These are phyloP conservation scores for Nomada ruficornis DNA, from an alignment of 2,888 invertebrate genomes.

Conservation along the genomic window DNA sequence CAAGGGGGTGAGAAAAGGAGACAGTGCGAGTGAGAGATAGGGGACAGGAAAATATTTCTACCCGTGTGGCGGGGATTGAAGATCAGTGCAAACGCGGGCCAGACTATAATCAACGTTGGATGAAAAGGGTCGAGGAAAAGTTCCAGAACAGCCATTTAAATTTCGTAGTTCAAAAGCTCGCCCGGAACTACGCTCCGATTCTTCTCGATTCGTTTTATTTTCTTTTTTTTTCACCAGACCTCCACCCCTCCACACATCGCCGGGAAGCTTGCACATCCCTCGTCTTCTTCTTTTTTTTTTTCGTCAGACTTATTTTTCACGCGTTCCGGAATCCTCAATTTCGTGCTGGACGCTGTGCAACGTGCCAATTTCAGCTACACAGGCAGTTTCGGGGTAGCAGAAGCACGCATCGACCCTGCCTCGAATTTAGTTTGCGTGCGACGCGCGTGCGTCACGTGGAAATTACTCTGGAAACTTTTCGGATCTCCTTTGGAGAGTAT, in stretches of 20 bases:
- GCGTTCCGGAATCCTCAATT: not conserved
- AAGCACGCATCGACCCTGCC: constrained; percentile 34
- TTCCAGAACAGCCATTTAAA: constrained; percentile 44
- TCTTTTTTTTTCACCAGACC: too few relatives aligned
- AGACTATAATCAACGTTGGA: constrained; percentile 28
- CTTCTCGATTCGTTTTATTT: constrained; percentile 4
- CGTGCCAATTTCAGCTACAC: not conserved
- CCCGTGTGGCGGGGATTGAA: constrained; percentile 15
- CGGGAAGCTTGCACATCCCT: not conserved
- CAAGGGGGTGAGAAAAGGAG: not conserved
- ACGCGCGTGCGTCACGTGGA: constrained; percentile 39
- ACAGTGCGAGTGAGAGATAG: not conserved
- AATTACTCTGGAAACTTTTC: constrained; percentile 40
- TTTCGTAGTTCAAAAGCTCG: constrained; percentile 30
- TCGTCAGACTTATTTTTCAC: not conserved
- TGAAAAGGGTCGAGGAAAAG: constrained; percentile 25
- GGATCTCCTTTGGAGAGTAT: constrained; percentile 12
- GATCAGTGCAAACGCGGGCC: constrained; percentile 39
- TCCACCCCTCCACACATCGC: not conserved
- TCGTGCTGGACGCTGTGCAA: not conserved
- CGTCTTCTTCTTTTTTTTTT: not conserved
- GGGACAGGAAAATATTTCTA: constrained; percentile 21
- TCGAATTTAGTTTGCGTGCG: constrained; percentile 28
- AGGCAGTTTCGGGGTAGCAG: not conserved
- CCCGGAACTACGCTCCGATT: constrained; percentile 4